Evolutionary conservation across 2,797 vertebrate species (phyloP).

Genomic region (Chrosomus eos): DNA sequence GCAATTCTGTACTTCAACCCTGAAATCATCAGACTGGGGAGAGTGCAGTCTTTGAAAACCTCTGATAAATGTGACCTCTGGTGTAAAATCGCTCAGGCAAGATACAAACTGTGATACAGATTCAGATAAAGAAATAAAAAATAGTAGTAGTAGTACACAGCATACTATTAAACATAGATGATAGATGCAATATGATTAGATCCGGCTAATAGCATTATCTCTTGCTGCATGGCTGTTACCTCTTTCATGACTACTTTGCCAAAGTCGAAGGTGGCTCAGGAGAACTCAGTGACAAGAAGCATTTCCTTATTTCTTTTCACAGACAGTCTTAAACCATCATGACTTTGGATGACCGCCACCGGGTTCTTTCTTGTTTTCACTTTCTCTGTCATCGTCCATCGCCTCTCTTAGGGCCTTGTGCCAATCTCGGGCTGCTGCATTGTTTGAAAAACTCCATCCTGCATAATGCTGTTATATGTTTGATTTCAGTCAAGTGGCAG

Average conservation of each 20-base stretch:
- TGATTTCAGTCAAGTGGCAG: constrained; percentile 66
- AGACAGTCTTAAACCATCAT: constrained; percentile 48
- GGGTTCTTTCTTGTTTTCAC: constrained; percentile 46
- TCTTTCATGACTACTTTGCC: constrained; percentile 41
- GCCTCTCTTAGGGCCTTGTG: constrained; percentile 56
- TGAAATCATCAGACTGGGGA: constrained; percentile 39
- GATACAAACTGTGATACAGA: constrained; percentile 7
- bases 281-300: constrained; percentile 56
- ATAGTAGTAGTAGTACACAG: not conserved
- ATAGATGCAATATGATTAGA: not conserved
- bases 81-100: not conserved
- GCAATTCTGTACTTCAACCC: constrained; percentile 16
- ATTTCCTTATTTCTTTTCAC: constrained; percentile 59
- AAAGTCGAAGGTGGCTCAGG: constrained; percentile 47
- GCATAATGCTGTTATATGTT: constrained; percentile 65
- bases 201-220: not conserved
- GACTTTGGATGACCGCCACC: constrained; percentile 51
- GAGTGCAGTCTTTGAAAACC: constrained; percentile 8
- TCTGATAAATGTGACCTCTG: constrained; percentile 30
- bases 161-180: not conserved
- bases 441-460: constrained; percentile 42
- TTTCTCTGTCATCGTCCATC: constrained; percentile 6
- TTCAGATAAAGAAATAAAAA: not conserved
- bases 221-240: not conserved
- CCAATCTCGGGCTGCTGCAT: constrained; percentile 47